Percentiles rank a stretch among this genome's conserved stretches.
Evolutionary conservation across 1,140 invertebrate species (phyloP).

Genomic region (Diabrotica virgifera): DNA sequence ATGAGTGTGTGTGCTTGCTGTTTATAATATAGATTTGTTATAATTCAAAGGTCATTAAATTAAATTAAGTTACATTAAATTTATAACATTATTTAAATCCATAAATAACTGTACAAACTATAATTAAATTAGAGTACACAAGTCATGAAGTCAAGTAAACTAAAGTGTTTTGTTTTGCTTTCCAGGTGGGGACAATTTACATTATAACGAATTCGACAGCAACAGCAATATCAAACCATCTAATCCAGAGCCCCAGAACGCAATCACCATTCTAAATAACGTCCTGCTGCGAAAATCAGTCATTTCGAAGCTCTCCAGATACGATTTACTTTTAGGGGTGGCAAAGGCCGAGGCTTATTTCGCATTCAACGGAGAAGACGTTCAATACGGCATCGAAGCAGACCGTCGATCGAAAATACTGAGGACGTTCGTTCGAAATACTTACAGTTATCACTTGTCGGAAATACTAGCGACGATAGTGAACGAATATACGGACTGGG

Average conservation of each 20-base stretch:
- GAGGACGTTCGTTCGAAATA: slow-evolving; percentile 88
- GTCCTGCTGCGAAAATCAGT: slow-evolving; percentile 74
- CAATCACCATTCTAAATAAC: slow-evolving; percentile 71
- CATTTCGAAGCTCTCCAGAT: slow-evolving; percentile 70
- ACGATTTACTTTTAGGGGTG: slow-evolving; percentile 92
- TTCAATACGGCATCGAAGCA: slow-evolving; percentile 88
- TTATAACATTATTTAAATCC: too few relatives aligned
- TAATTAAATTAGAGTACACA: too few relatives aligned
- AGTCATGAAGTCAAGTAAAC: too few relatives aligned
- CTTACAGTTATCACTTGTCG: slow-evolving; percentile 79
- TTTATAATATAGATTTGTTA: too few relatives aligned
- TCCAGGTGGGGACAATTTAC: slow-evolving; percentile 41
- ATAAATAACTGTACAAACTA: too few relatives aligned
- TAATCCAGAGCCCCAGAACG: slow-evolving; percentile 54
- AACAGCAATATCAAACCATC: slow-evolving; percentile 38
- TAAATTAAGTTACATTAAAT: too few relatives aligned
- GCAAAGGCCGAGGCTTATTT: slow-evolving; percentile 83
- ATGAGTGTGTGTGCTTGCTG: too few relatives aligned
- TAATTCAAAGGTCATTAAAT: too few relatives aligned
- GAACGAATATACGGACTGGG: slow-evolving; percentile 98
- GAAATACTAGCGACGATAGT: slow-evolving; percentile 85
- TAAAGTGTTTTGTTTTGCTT: slow-evolving; percentile 14
- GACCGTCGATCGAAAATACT: slow-evolving; percentile 81
- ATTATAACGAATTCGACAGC: slow-evolving; percentile 43
- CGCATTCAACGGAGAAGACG: slow-evolving; percentile 85